phyloP scores from a whole-genome alignment of 2,113 vertebrate genomes.

The Sprattus sprattus region DNA sequence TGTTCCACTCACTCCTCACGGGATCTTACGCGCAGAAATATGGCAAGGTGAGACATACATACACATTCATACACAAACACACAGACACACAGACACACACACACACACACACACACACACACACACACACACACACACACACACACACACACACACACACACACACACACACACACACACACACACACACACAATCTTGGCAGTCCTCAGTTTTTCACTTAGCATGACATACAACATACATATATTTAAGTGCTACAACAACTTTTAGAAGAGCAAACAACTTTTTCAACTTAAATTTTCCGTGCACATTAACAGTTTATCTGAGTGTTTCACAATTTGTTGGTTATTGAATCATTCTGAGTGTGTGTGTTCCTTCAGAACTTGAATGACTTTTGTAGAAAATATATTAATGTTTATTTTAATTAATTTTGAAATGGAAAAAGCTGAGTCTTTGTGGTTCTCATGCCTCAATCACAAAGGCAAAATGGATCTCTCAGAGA shows the following conservation, averaged over 20 bases:
- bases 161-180: neutral
- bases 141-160: neutral
- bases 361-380: too few relatives aligned
- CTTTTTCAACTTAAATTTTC: neutral
- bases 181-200: neutral
- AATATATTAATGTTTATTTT: too few relatives aligned
- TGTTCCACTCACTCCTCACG: conserved; percentile 94
- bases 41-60: conserved; percentile 82
- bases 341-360: too few relatives aligned
- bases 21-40: conserved; percentile 96
- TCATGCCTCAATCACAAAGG: too few relatives aligned
- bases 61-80: neutral
- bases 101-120: neutral
- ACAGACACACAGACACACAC: neutral
- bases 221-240: neutral
- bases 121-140: neutral
- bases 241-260: too few relatives aligned
- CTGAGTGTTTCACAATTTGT: too few relatives aligned
- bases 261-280: too few relatives aligned
- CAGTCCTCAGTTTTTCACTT: neutral
- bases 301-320: neutral
- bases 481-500: too few relatives aligned
- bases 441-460: too few relatives aligned
- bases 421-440: too few relatives aligned
- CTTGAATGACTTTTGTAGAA: too few relatives aligned